Evolutionary conservation across 2,888 invertebrate genomes (phyloP), one percentile per base, ranked within the genome.

Genomic region (Papilio elwesi): DNA sequence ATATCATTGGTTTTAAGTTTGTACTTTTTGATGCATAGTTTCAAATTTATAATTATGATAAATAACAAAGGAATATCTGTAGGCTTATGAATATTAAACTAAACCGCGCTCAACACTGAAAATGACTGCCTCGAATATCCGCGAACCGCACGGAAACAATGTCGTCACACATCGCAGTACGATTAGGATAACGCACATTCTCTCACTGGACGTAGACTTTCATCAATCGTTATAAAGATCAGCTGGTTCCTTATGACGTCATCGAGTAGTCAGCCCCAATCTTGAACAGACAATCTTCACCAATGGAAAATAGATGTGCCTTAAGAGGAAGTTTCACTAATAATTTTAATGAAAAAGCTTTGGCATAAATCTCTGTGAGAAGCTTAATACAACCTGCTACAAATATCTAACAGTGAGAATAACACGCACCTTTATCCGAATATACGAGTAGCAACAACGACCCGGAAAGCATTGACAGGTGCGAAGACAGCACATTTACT

Each of bases 71-170:
- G 15, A 38, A 62, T 43, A 12, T 36, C 38, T 47, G 53, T 15
- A 7, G 5, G 67, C 47, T 47, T n/a, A 43, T 68, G 26, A 57
- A 68, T 66, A 66, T 66, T 55, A 57, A 68, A 55, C 47, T 68
- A 11, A 57, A 68, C 68, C 68, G 13, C 66, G 36, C 36, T 55
- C 55, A 16, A 13, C 53, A 53, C 55, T 68, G 55, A 12, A 68
- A 68, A 48, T 55, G 55, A 53, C 68, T 48, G 55, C 55, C 68
- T 55, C 55, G 55, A 48, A 55, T 57, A 48, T 53, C 11, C 55
- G 16, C 16, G 63, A 16, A 53, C 5, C 15, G 10, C 15, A 3
- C 36, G 26, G 16, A 55, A 68, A 68, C 68, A 68, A 68, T 68
- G 68, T 68, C 43, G 26, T 26, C 53, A 53, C 4, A 6, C n/a